These are phyloP conservation scores for Festucalex cinctus DNA, from an alignment of 2,113 vertebrate species.

Conservation along the genomic window DNA sequence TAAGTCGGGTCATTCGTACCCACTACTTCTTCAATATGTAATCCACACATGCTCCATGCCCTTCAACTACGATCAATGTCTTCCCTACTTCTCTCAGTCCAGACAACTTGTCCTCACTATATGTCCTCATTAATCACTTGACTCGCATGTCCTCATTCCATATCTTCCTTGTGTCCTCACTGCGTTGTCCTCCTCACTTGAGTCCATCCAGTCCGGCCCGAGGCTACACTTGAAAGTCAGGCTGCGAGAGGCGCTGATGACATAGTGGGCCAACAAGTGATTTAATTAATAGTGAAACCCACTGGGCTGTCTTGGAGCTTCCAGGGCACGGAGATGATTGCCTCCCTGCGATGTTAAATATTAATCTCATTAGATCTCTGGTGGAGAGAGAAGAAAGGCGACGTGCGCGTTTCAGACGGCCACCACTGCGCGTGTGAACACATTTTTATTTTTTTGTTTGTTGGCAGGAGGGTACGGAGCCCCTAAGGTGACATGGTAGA, in stretches of 20 bases:
- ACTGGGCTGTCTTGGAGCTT: constrained; percentile 45
- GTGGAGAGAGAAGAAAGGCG: constrained; percentile 13
- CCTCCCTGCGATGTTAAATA: constrained; percentile 51
- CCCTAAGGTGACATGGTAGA: too few relatives aligned
- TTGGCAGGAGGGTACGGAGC: too few relatives aligned
- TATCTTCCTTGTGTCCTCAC: neutral
- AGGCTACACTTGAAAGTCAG: constrained; percentile 37
- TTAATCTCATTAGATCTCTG: constrained; percentile 50
- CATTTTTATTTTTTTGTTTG: constrained; percentile 5
- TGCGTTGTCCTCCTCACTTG: constrained; percentile 34
- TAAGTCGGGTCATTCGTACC: too few relatives aligned
- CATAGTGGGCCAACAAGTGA: constrained; percentile 51
- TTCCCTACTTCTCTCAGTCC: neutral
- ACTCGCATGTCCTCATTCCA: neutral
- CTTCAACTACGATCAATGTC: neutral
- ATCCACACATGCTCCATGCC: neutral
- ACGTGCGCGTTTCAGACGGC: constrained; percentile 27
- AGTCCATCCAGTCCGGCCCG: constrained; percentile 20
- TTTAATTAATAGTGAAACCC: constrained; percentile 58
- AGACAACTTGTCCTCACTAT: neutral
- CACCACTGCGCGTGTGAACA: constrained; percentile 25
- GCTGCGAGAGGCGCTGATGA: constrained; percentile 33
- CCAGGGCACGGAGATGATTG: constrained; percentile 47
- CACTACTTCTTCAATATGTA: neutral
- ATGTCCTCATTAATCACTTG: neutral